Evolutionary conservation across 2,113 vertebrate genomes (phyloP).

Genomic region (Megaptera novaeangliae): DNA sequence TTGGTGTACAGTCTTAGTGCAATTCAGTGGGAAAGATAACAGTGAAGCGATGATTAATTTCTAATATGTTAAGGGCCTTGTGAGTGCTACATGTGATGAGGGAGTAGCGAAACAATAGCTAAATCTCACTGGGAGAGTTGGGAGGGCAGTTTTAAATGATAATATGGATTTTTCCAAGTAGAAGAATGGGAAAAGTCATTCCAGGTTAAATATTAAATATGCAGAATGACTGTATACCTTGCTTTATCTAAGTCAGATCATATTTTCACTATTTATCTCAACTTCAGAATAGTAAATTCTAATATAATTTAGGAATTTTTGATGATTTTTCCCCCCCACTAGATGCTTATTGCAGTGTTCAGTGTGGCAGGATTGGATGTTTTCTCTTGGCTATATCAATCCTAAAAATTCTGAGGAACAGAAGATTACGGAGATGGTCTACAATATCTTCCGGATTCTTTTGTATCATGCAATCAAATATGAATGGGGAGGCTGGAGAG

Average conservation of each 20-base stretch:
- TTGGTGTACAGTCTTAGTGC: background rate
- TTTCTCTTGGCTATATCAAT: slow-evolving; percentile 99
- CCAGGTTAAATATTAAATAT: background rate
- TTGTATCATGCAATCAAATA: slow-evolving; percentile 99
- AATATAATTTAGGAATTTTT: slow-evolving; percentile 47
- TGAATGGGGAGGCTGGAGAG: slow-evolving; percentile 98
- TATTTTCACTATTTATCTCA: background rate
- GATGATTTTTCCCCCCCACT: slow-evolving; percentile 61
- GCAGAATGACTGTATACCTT: background rate
- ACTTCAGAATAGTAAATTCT: background rate
- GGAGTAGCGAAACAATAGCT: background rate
- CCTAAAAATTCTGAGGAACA: slow-evolving; percentile 98
- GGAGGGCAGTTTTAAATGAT: background rate
- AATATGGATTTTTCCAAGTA: background rate
- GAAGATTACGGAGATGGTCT: slow-evolving; percentile 99
- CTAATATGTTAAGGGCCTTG: background rate
- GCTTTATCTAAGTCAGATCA: background rate
- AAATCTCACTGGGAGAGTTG: background rate
- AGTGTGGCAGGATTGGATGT: slow-evolving; percentile 99
- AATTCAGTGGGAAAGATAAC: background rate
- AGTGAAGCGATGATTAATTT: background rate
- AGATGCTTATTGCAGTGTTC: slow-evolving; percentile 99
- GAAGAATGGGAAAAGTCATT: background rate
- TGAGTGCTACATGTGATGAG: background rate
- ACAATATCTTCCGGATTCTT: slow-evolving; percentile 98